These are phyloP conservation scores for Speoplatyrhinus poulsoni DNA, from an alignment of 2,113 vertebrate genomes.

Conservation along the genomic window DNA sequence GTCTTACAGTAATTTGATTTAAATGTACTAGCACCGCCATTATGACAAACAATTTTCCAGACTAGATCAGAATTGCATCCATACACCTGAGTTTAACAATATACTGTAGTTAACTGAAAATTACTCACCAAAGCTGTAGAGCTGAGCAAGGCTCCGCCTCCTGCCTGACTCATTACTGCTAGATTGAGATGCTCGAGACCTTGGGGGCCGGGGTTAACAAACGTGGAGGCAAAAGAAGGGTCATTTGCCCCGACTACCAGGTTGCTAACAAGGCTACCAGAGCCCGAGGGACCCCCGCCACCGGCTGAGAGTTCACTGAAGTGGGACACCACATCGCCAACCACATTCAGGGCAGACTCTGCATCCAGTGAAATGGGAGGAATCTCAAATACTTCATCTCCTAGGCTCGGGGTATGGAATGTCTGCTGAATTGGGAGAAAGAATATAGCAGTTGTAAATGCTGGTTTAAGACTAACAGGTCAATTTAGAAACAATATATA, in stretches of 20 bases:
- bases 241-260: slow-evolving; percentile 80
- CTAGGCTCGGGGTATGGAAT: slow-evolving; percentile 89
- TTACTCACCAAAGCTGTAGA: slow-evolving; percentile 63
- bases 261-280: slow-evolving; percentile 76
- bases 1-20: no score
- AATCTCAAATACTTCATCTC: slow-evolving; percentile 92
- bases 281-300: slow-evolving; percentile 65
- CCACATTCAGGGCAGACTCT: slow-evolving; percentile 81
- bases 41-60: no score
- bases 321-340: slow-evolving; percentile 81
- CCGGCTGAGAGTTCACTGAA: slow-evolving; percentile 81
- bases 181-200: slow-evolving; percentile 83
- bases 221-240: slow-evolving; percentile 78
- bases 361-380: slow-evolving; percentile 89
- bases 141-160: slow-evolving; percentile 79
- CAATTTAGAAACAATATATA: slow-evolving; percentile 4
- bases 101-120: not conserved
- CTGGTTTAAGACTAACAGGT: not conserved
- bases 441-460: not conserved
- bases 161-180: slow-evolving; percentile 78
- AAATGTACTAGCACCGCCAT: no score
- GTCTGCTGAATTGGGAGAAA: slow-evolving; percentile 73
- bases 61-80: no score
- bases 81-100: not conserved
- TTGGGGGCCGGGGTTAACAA: slow-evolving; percentile 73